Evolutionary conservation across 2,113 vertebrate species (phyloP), one percentile per base, ranked within the genome.

Genomic region (Charadrius vociferus): DNA sequence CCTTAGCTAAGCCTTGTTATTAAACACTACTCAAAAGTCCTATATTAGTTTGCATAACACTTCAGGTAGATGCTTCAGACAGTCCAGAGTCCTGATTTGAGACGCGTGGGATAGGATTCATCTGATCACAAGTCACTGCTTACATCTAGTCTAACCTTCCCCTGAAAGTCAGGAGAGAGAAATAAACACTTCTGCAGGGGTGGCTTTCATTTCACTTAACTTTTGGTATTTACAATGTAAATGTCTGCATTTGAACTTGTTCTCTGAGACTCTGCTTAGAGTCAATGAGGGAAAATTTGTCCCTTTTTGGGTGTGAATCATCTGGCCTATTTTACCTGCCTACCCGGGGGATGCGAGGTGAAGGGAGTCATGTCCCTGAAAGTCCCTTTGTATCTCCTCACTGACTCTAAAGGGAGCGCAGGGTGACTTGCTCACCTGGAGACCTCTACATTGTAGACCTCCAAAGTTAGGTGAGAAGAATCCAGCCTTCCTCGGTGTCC

Each of bases 171-270:
- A 79, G 41, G 39, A 17, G 2, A 45, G 77, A 81, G 59, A 63
- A 89, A 71, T 3, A 89, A 91, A 87, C 34, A n/a, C 4, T 90
- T 85, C 52, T 93, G 66, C 66, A 82, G 49, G 56, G 21, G 14
- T 75, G 81, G 70, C 39, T 70, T 72, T 93, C 50, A 45, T 93
- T 85, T 88, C 0, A 0, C 81, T 90, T 82, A 56, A 56, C 56
- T 91, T 95, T 73, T 90, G 93, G 50, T 78, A 61, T 91, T 85
- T 91, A 32, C 74, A 72, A 16, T 93, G 66, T 95, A 94, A 93
- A 88, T 70, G 36, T 82, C 84, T 91, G 9, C 52, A 45, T 59
- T 81, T 96, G 81, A 90, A 56, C 87, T 94, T 21, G 66, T 88
- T 95, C 63, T 47, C 78, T 45, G 74, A n/a, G 78, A 53, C 19